A percentile compares a stretch with the other conserved stretches of the same genome.
phyloP scores from a whole-genome alignment of 2,888 invertebrate genomes.

The Rapana venosa region DNA sequence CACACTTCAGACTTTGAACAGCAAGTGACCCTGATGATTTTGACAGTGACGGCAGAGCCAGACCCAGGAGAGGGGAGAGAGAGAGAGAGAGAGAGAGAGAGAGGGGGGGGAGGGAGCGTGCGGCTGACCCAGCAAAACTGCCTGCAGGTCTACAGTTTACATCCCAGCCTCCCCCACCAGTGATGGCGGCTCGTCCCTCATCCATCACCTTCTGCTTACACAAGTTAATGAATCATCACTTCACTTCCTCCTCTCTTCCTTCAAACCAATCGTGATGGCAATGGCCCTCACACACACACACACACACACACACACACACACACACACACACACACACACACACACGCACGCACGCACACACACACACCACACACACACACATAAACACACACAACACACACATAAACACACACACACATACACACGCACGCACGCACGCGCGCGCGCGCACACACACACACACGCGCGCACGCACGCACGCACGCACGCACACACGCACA shows the following conservation, averaged over 20 bases:
- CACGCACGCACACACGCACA: conserved; percentile 1
- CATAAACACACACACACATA: background rate
- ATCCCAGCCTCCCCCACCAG: too few relatives aligned
- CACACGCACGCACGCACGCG: background rate
- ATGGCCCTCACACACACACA: background rate
- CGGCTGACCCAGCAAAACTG: too few relatives aligned
- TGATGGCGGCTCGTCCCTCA: too few relatives aligned
- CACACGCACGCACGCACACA: conserved; percentile 3
- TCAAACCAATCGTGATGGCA: background rate
- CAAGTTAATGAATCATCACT: background rate
- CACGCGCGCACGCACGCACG: background rate
- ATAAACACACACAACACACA: background rate
- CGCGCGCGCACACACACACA: conserved; percentile 1
- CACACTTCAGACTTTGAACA: too few relatives aligned
- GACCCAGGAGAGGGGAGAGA: too few relatives aligned
- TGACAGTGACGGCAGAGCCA: too few relatives aligned
- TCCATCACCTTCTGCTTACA: too few relatives aligned
- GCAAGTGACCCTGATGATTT: too few relatives aligned
- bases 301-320: conserved; percentile 10
- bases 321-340: conserved; percentile 13
- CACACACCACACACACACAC: conserved; percentile 16
- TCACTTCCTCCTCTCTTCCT: background rate
- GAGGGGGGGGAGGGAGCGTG: too few relatives aligned
- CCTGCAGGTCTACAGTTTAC: too few relatives aligned
- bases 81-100: too few relatives aligned